These are phyloP conservation scores for Strix aluco DNA, from an alignment of 2,113 vertebrate genomes.

Conservation along the genomic window DNA sequence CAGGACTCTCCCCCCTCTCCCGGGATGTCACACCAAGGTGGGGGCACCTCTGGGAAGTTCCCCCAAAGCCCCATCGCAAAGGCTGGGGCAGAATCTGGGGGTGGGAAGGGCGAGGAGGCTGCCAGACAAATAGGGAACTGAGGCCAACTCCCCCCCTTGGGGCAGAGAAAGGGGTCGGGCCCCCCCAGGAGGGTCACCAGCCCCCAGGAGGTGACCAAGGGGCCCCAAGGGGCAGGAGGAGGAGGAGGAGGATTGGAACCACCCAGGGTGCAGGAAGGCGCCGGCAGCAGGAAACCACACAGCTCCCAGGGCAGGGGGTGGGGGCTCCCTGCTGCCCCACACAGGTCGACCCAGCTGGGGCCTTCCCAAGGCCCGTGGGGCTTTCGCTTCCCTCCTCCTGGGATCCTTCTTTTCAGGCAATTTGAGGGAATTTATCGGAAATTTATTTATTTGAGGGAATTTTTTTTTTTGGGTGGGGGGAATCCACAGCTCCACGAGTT, in stretches of 20 bases:
- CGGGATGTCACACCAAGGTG: not conserved
- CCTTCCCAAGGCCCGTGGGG: accelerated
- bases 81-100: not conserved
- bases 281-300: not conserved
- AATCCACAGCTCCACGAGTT: not conserved
- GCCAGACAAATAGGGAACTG: not conserved
- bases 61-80: not conserved
- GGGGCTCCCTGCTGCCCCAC: not conserved
- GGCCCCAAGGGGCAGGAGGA: not conserved
- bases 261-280: accelerated
- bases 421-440: not conserved
- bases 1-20: not conserved
- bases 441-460: too few species aligned
- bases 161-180: not conserved
- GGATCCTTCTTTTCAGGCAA: not conserved
- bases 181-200: not conserved
- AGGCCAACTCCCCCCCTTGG: not conserved
- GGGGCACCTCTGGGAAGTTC: not conserved
- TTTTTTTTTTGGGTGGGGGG: not conserved
- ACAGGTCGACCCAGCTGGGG: not conserved
- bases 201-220: not conserved
- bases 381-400: not conserved
- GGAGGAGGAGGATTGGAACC: not conserved
- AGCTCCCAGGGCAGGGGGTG: accelerated
- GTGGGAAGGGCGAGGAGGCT: not conserved